Evolutionary conservation across 2,797 vertebrate genomes (phyloP).

Genomic region (Lophura swinhoii): DNA sequence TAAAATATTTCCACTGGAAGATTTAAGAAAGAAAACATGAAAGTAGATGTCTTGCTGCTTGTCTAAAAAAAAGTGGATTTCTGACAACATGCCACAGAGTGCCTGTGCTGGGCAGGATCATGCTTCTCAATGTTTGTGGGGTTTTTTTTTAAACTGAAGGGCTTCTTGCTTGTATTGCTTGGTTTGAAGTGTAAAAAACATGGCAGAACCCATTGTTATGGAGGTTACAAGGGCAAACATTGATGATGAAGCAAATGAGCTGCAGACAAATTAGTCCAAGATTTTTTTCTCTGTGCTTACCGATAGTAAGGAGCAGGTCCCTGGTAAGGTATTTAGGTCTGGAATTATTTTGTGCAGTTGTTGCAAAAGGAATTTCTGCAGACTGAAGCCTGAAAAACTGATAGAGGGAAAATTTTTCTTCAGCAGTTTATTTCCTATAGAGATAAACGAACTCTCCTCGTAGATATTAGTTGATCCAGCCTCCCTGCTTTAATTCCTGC

Average conservation of each 20-base stretch:
- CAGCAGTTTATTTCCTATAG: not conserved
- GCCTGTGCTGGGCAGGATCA: not conserved
- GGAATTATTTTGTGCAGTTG: not conserved
- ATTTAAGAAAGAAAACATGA: not conserved
- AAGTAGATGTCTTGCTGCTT: not conserved
- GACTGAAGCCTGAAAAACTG: not conserved
- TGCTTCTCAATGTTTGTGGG: not conserved
- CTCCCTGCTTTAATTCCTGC: not conserved
- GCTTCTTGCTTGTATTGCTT: not conserved
- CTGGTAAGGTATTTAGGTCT: not conserved
- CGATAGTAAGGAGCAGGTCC: not conserved
- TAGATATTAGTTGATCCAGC: not conserved
- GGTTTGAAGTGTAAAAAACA: not conserved
- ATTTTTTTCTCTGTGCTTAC: not conserved
- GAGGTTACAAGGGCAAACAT: not conserved
- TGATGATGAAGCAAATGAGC: not conserved
- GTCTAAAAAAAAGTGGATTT: not conserved
- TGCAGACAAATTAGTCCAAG: not conserved
- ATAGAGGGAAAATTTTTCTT: not conserved
- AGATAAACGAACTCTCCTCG: not conserved
- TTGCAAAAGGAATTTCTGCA: not conserved
- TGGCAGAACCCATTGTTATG: not conserved
- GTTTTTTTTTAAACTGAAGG: not conserved
- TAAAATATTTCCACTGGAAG: not conserved
- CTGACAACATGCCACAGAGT: not conserved